Evolutionary conservation across 2,888 invertebrate genomes (phyloP).

Genomic region (Petrolisthes cinctipes): DNA sequence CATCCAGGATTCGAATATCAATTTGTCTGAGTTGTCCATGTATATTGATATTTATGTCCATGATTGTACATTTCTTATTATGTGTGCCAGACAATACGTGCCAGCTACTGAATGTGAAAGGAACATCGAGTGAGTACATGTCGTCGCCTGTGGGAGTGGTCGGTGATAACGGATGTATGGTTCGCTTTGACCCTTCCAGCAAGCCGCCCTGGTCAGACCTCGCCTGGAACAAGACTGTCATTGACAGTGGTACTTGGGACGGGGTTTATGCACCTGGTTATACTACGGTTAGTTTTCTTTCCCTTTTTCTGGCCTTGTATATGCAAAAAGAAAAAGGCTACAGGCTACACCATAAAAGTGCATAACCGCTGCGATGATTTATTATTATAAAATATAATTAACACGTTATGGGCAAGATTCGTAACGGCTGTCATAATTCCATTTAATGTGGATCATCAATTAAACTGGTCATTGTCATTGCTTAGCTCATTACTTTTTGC

Average conservation of each 20-base stretch:
- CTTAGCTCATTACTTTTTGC: too few species aligned
- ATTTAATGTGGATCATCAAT: too few species aligned
- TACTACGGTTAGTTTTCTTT: slow-evolving; percentile 3
- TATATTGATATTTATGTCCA: background rate
- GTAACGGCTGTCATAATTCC: too few species aligned
- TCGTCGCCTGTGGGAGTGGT: background rate
- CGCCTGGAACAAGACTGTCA: slow-evolving; percentile 3
- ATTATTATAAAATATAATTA: too few species aligned
- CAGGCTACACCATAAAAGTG: too few species aligned
- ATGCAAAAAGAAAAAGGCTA: too few species aligned
- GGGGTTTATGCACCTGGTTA: background rate
- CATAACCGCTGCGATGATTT: too few species aligned
- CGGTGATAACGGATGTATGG: background rate
- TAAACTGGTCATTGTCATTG: too few species aligned
- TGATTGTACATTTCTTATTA: background rate
- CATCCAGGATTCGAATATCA: background rate
- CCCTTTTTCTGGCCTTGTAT: background rate
- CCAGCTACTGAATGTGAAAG: background rate
- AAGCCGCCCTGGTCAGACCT: background rate
- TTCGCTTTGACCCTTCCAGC: background rate
- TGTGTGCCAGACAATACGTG: background rate
- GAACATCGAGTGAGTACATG: background rate
- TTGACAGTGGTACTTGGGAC: background rate
- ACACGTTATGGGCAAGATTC: too few species aligned
- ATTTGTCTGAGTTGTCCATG: background rate